Conservation (phyloP, 2,888 invertebrate species). For the Eupeodes latifasciatus region DNA sequence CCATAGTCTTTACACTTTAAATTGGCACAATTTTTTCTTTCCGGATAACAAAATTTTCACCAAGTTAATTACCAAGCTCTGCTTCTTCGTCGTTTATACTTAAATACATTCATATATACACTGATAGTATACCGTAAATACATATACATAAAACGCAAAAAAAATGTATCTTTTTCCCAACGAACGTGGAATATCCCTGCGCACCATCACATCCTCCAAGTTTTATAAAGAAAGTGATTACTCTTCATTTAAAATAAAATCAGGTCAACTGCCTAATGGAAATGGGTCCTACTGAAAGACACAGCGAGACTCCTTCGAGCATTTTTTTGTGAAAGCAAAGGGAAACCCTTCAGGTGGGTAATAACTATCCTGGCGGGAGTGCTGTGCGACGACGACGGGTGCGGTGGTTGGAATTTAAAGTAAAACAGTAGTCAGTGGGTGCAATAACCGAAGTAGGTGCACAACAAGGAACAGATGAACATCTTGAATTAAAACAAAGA, state of each 20-base stretch:
- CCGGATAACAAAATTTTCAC: constrained; percentile 40
- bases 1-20: constrained; percentile 35
- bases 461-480: constrained; percentile 50
- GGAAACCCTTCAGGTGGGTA: constrained; percentile 57
- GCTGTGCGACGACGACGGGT: no score
- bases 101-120: no score
- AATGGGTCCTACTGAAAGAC: constrained; percentile 28
- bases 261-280: constrained; percentile 66
- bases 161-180: not conserved
- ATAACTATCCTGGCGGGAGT: constrained; percentile 24
- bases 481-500: constrained; percentile 27
- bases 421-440: constrained; percentile 46
- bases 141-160: not conserved
- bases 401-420: constrained; percentile 30
- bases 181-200: constrained; percentile 37
- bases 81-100: not conserved
- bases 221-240: constrained; percentile 62
- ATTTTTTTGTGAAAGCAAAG: constrained; percentile 33
- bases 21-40: constrained; percentile 52
- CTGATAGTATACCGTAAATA: not conserved
- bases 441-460: constrained; percentile 60
- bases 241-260: constrained; percentile 71
- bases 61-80: constrained; percentile 59
- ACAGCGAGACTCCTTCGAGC: constrained; percentile 34
- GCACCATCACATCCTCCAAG: constrained; percentile 31